Evolutionary conservation across 2,113 vertebrate species (phyloP).

Genomic region (Sturnira hondurensis): DNA sequence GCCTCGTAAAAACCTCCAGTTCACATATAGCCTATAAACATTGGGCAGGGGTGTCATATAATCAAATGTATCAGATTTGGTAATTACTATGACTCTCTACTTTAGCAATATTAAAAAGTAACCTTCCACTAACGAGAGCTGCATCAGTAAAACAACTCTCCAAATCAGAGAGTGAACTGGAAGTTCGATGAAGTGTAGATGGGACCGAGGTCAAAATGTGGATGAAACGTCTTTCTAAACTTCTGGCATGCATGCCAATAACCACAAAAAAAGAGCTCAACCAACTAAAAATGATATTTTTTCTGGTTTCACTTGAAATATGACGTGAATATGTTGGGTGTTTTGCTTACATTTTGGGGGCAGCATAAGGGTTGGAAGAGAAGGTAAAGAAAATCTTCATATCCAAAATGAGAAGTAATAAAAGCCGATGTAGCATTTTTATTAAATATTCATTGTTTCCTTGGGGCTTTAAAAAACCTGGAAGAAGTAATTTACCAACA

Average conservation of each 20-base stretch:
- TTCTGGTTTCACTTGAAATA: conserved; percentile 1
- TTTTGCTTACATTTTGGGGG: background rate
- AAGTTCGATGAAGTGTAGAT: background rate
- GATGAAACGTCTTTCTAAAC: background rate
- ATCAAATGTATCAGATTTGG: conserved; percentile 25
- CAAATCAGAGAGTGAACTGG: background rate
- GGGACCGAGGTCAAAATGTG: background rate
- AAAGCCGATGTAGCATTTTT: background rate
- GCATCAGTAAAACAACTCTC: background rate
- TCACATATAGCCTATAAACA: conserved; percentile 92
- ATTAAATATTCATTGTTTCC: background rate
- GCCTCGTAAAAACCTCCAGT: conserved; percentile 98
- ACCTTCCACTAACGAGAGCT: background rate
- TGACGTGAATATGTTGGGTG: background rate
- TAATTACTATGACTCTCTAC: background rate
- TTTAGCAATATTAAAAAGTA: background rate
- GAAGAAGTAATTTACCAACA: background rate
- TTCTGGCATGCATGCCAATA: background rate
- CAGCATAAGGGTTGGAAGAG: background rate
- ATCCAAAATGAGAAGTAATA: background rate
- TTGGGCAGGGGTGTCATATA: conserved; percentile 35
- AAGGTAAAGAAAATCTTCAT: background rate
- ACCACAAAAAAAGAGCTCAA: background rate
- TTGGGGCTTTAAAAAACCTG: background rate
- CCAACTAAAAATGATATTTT: background rate